Evolutionary conservation across 2,888 invertebrate genomes (phyloP).

Genomic region (Cephalotes varians): DNA sequence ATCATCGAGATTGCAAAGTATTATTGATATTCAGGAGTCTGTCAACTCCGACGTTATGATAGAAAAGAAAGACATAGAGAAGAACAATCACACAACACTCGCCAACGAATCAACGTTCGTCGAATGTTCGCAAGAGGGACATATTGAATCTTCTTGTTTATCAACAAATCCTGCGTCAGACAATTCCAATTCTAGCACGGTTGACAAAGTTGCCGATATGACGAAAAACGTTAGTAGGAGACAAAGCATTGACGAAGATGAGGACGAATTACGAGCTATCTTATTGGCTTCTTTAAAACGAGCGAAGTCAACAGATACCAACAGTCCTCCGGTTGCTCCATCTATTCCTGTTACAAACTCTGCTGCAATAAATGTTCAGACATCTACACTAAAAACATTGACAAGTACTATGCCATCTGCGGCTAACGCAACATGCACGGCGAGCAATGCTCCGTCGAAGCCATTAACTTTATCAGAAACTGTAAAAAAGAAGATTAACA

Average conservation of each 20-base stretch:
- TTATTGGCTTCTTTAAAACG: constrained; percentile 82
- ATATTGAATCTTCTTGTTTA: not conserved
- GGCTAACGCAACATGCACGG: not conserved
- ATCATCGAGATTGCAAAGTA: not conserved
- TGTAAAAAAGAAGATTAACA: not conserved
- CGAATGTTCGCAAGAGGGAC: not conserved
- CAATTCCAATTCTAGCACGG: not conserved
- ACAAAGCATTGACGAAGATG: constrained; percentile 83
- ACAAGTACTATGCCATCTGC: not conserved
- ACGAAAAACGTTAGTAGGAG: constrained; percentile 61
- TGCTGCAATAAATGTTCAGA: not conserved
- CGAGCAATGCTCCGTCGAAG: not conserved
- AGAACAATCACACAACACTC: not conserved
- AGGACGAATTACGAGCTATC: constrained; percentile 80
- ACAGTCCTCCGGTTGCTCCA: not conserved
- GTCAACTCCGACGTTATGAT: not conserved
- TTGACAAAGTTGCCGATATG: not conserved
- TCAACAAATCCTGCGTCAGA: not conserved
- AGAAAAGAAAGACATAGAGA: not conserved
- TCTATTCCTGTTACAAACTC: not conserved
- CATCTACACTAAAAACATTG: not conserved
- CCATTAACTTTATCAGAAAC: not conserved
- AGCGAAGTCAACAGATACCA: constrained; percentile 4
- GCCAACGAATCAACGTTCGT: not conserved
- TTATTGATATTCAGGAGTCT: not conserved